Evolutionary conservation across 1,140 invertebrate species (phyloP).

Genomic region (Drosophila orena): DNA sequence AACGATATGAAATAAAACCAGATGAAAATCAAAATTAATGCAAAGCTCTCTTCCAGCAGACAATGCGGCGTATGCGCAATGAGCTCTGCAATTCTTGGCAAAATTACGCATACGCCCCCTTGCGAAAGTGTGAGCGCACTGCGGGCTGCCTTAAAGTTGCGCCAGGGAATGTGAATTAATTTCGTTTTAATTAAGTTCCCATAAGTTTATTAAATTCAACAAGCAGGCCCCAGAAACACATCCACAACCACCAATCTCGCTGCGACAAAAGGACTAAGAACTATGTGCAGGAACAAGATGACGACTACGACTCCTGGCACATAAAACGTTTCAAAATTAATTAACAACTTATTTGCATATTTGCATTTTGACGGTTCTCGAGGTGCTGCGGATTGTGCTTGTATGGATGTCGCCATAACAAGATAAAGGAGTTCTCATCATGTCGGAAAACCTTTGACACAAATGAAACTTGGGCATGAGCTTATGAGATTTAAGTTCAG

Average conservation of each 20-base stretch:
- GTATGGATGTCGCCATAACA: conserved; percentile 14
- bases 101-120: conserved; percentile 57
- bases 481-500: not conserved
- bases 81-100: conserved; percentile 24
- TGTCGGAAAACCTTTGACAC: conserved; percentile 15
- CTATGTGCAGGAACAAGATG: conserved; percentile 16
- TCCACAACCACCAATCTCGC: conserved; percentile 21
- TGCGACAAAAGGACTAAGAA: conserved; percentile 9
- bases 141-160: conserved; percentile 39
- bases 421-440: not conserved
- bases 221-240: conserved; percentile 38
- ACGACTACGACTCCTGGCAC: conserved; percentile 29
- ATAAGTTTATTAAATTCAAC: conserved; percentile 64
- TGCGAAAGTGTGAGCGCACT: conserved; percentile 9
- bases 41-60: conserved; percentile 57
- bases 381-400: not conserved
- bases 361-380: conserved; percentile 41
- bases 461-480: not conserved
- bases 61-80: conserved; percentile 71
- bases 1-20: conserved; percentile 60
- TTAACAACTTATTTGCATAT: conserved; percentile 74
- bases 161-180: conserved; percentile 63
- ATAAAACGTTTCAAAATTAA: conserved; percentile 70
- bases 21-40: conserved; percentile 68
- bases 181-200: conserved; percentile 73